phyloP scores from a whole-genome alignment of 2,888 invertebrate genomes.

The Syrista parreyssii region DNA sequence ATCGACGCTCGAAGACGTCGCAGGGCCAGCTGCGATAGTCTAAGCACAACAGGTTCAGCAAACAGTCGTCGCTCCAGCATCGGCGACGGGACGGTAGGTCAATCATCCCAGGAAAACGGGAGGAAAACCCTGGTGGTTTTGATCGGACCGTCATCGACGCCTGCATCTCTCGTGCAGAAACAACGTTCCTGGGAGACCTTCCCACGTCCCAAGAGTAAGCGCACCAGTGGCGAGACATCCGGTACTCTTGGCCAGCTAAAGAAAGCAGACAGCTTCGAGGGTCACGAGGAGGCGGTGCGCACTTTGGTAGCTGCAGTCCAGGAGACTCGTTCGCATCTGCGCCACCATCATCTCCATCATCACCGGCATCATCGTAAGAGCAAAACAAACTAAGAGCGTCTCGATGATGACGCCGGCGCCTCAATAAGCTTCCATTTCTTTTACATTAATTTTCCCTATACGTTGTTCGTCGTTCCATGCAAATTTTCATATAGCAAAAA shows the following conservation, averaged over 20 bases:
- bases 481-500: not conserved
- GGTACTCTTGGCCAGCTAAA: constrained; percentile 64
- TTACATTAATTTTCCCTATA: not conserved
- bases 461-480: not conserved
- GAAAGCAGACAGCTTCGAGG: constrained; percentile 77
- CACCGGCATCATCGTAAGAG: constrained; percentile 62
- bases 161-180: constrained; percentile 69
- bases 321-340: constrained; percentile 71
- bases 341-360: constrained; percentile 58
- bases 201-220: constrained; percentile 67
- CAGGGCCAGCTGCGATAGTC: constrained; percentile 69
- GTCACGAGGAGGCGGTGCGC: constrained; percentile 76
- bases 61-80: constrained; percentile 71
- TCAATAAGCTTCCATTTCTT: not conserved
- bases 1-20: constrained; percentile 52
- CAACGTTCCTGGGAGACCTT: constrained; percentile 75
- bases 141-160: constrained; percentile 59
- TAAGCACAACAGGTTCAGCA: constrained; percentile 68
- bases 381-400: constrained; percentile 55
- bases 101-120: constrained; percentile 50
- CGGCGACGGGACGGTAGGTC: constrained; percentile 57
- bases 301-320: constrained; percentile 76
- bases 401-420: not conserved
- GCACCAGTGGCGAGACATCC: constrained; percentile 36
- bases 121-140: constrained; percentile 70